Evolutionary conservation across 1,140 invertebrate species (phyloP), one percentile per base, ranked within the genome.

Genomic region (Tetragnatha versicolor): DNA sequence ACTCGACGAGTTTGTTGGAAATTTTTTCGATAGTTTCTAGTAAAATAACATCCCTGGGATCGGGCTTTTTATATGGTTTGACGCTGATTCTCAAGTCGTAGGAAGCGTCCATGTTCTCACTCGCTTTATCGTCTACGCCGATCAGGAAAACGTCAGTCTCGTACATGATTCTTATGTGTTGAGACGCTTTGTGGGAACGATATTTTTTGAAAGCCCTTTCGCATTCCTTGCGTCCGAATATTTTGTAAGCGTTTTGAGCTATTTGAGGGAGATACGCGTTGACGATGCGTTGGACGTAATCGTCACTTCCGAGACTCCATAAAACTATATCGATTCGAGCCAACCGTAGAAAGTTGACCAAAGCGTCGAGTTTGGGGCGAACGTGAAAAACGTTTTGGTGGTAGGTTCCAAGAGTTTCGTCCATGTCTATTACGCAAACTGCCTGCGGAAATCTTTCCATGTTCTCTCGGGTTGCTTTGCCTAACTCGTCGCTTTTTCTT

Each of bases 351-450:
- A 70, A 58, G 0, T 42, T 35, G 22, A 70, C 39, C 7, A 70
- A 39, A 0, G 45, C 20, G 1, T 70, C 10, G 17, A 39, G 14
- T 58, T 70, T 53, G 0, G 68, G 68, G 14, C 68, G 68, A 29
- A 70, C 33, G 7, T 55, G 49, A 55, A 70, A 70, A 2, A 1
- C 27, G 0, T 37, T 2, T 17, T 35, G 20, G 27, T 70, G 31
- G 31, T 27, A 70, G 5, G 9, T 25, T n/a, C 68, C 68, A 2
- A 70, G n/a, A 1, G 68, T 70, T 55, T 70, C 68, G 17, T 70
- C 68, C 68, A 70, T 70, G 31, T 70, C 68, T 22, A 70, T 17
- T 12, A 70, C 68, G 17, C 68, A 70, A 7, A 70, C 68, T 55
- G 10, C 22, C 20, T 27, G 9, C 3, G 20, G 14, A 22, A n/a